phyloP scores from a whole-genome alignment of 2,888 invertebrate species.

The Lithophane semibrunnea region DNA sequence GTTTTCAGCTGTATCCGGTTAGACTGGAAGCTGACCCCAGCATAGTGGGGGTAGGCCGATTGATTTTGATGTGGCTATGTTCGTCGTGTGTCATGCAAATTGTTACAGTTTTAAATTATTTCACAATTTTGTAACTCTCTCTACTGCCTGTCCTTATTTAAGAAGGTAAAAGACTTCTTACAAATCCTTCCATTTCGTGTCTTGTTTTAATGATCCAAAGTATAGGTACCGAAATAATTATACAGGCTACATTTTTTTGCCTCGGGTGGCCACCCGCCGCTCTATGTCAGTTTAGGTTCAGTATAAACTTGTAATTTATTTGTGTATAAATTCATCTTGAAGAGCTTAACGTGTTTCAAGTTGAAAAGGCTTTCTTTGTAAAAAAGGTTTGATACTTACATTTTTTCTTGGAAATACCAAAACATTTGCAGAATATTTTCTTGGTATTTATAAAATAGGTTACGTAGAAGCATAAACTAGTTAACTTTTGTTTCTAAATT shows the following conservation, averaged over 20 bases:
- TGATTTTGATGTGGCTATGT: background rate
- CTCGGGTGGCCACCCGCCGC: conserved; percentile 74
- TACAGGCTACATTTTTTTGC: conserved; percentile 68
- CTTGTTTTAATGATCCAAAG: conserved; percentile 27
- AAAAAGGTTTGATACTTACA: conserved; percentile 3
- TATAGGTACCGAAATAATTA: conserved; percentile 72
- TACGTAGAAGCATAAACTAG: background rate
- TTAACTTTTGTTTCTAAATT: background rate
- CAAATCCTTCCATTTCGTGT: background rate
- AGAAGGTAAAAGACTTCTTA: background rate
- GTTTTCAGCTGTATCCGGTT: too few species aligned
- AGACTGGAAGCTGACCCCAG: too few species aligned
- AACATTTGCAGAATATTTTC: background rate
- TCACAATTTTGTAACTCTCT: background rate
- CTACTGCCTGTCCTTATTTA: background rate
- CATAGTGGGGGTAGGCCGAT: too few species aligned
- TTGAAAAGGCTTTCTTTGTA: conserved; percentile 12
- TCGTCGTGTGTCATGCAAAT: background rate
- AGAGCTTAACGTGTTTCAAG: conserved; percentile 39
- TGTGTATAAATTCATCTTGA: conserved; percentile 31
- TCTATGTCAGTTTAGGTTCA: conserved; percentile 54
- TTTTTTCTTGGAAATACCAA: background rate
- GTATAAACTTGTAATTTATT: conserved; percentile 59
- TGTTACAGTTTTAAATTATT: background rate
- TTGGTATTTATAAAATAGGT: background rate